A percentile compares a stretch with the other conserved stretches of the same genome.
These are phyloP conservation scores for Tenodera sinensis DNA, from an alignment of 2,888 invertebrate genomes.

Conservation along the genomic window DNA sequence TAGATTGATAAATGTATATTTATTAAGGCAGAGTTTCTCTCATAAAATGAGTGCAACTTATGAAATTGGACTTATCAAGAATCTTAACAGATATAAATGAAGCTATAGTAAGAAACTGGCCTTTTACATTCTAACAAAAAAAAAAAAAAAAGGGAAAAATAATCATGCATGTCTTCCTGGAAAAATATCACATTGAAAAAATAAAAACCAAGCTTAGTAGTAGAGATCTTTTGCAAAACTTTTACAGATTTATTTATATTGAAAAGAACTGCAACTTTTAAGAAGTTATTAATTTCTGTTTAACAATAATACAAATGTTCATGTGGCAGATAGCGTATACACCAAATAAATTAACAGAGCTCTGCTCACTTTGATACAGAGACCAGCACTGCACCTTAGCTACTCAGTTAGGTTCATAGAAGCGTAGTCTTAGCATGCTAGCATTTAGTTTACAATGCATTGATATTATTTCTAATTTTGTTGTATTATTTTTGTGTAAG, in stretches of 20 bases:
- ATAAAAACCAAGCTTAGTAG: background rate
- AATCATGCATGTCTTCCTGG: background rate
- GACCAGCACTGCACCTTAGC: background rate
- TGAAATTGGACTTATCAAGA: background rate
- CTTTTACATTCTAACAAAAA: background rate
- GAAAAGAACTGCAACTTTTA: background rate
- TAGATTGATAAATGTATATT: background rate
- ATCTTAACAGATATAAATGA: background rate
- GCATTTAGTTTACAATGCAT: background rate
- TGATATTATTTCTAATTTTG: background rate
- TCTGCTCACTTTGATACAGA: background rate
- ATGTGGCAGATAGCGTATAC: background rate
- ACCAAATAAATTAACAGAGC: background rate
- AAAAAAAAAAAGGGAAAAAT: background rate
- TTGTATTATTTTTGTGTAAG: background rate
- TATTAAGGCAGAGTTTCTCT: background rate
- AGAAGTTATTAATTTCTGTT: background rate
- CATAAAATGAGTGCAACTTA: background rate
- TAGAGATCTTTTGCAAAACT: background rate
- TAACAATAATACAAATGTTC: background rate
- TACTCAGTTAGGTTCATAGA: background rate
- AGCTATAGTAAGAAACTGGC: background rate
- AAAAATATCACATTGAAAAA: background rate
- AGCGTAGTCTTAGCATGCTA: background rate
- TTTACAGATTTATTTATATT: background rate